These are phyloP conservation scores for Sebastes itinus DNA, from an alignment of 2,797 vertebrate genomes.

Conservation along the genomic window DNA sequence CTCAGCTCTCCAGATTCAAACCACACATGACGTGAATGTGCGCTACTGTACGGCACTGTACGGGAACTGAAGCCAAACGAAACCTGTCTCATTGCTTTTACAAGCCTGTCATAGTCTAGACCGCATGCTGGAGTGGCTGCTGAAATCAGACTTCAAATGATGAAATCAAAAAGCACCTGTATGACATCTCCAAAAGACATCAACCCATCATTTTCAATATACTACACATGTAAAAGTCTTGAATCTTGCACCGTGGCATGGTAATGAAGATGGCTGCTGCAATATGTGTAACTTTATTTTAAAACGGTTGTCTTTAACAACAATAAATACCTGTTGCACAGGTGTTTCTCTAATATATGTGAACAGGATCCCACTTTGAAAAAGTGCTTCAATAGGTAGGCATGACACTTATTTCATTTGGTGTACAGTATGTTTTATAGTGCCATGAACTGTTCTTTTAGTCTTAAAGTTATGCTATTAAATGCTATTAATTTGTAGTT, in stretches of 20 bases:
- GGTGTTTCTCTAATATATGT: neutral
- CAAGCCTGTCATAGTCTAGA: constrained; percentile 25
- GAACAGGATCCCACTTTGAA: neutral
- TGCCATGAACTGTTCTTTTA: neutral
- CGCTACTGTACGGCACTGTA: constrained; percentile 11
- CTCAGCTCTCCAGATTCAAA: constrained; percentile 44
- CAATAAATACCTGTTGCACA: neutral
- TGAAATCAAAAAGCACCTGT: neutral
- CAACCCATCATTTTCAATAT: neutral
- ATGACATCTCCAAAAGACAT: neutral
- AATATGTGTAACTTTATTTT: neutral
- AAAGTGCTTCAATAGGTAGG: neutral
- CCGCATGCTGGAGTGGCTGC: neutral
- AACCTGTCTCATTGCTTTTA: constrained; percentile 26
- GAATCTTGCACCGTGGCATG: neutral
- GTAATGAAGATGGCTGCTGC: neutral
- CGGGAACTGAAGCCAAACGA: constrained; percentile 16
- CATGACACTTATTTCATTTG: neutral
- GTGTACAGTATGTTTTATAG: neutral
- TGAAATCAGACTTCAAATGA: constrained; percentile 6
- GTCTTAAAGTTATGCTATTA: neutral
- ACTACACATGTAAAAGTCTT: neutral
- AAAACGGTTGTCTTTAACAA: neutral
- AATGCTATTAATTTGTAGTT: neutral
- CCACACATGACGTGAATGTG: constrained; percentile 14